Percentiles rank a stretch among this genome's conserved stretches.
These are phyloP conservation scores for Amitus sp. DNA, from an alignment of 2,888 invertebrate species.

Conservation along the genomic window DNA sequence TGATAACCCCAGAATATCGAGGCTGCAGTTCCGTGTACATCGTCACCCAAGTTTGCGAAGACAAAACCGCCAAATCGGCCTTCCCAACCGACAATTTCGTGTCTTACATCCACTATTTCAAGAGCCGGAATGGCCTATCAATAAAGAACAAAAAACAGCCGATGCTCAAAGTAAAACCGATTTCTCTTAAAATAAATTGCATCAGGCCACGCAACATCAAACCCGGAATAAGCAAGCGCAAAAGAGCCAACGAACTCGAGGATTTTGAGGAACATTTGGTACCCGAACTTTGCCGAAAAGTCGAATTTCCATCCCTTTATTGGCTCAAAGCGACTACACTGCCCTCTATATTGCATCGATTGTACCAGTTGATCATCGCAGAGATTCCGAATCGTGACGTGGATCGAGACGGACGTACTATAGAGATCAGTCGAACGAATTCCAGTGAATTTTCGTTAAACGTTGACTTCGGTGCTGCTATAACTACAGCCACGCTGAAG, in stretches of 20 bases:
- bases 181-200: conserved; percentile 71
- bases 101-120: conserved; percentile 81
- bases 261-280: conserved; percentile 78
- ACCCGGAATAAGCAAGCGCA: conserved; percentile 57
- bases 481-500: no score
- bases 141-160: conserved; percentile 77
- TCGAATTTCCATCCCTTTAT: conserved; percentile 76
- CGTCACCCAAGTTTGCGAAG: conserved; percentile 75
- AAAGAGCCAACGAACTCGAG: conserved; percentile 66
- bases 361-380: conserved; percentile 75
- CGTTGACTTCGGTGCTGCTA: no score
- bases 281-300: conserved; percentile 86
- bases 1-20: conserved; percentile 91
- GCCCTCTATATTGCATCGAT: conserved; percentile 86
- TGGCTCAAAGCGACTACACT: conserved; percentile 88
- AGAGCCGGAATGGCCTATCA: conserved; percentile 75
- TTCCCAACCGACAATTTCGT: conserved; percentile 73
- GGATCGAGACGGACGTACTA: no score
- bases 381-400: no score
- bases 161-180: conserved; percentile 81
- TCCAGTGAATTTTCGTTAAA: no score
- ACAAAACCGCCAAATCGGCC: conserved; percentile 72
- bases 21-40: conserved; percentile 67
- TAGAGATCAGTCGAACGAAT: no score
- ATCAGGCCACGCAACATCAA: conserved; percentile 68